These are phyloP conservation scores for Euplexia lucipara DNA, from an alignment of 2,888 invertebrate species.

Conservation along the genomic window DNA sequence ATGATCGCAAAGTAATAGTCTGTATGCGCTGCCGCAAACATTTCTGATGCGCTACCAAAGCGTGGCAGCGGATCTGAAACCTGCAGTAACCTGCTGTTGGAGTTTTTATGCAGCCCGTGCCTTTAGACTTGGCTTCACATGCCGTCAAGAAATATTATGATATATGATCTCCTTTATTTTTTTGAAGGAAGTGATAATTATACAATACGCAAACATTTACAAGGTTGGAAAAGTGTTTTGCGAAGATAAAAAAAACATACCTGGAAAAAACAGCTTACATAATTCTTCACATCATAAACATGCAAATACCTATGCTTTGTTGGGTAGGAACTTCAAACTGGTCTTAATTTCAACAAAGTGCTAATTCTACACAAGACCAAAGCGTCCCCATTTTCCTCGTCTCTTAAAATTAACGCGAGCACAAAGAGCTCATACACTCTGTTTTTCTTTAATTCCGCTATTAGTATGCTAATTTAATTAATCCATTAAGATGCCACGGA, in stretches of 20 bases:
- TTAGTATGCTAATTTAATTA: slow-evolving; percentile 47
- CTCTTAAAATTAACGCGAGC: slow-evolving; percentile 24
- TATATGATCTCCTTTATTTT: too few species aligned
- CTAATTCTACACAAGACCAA: slow-evolving; percentile 8
- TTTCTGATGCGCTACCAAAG: too few species aligned
- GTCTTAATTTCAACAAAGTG: slow-evolving; percentile 12
- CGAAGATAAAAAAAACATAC: background rate
- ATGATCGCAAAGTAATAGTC: too few species aligned
- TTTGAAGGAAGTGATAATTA: too few species aligned
- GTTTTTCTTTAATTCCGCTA: slow-evolving; percentile 45
- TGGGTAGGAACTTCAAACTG: background rate
- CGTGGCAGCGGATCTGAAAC: too few species aligned
- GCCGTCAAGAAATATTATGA: too few species aligned
- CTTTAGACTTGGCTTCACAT: too few species aligned
- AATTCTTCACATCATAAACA: slow-evolving; percentile 7
- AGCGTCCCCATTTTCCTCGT: slow-evolving; percentile 12
- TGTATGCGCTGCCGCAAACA: too few species aligned
- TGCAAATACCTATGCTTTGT: slow-evolving; percentile 5
- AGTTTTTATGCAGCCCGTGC: too few species aligned
- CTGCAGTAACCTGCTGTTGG: too few species aligned
- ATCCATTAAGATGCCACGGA: slow-evolving; percentile 11
- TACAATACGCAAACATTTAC: too few species aligned
- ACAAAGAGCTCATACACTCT: slow-evolving; percentile 18
- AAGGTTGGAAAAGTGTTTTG: background rate
- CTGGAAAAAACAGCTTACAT: slow-evolving; percentile 1